Evolutionary conservation across 2,888 invertebrate genomes (phyloP).

Genomic region (Polymixis flavicincta): DNA sequence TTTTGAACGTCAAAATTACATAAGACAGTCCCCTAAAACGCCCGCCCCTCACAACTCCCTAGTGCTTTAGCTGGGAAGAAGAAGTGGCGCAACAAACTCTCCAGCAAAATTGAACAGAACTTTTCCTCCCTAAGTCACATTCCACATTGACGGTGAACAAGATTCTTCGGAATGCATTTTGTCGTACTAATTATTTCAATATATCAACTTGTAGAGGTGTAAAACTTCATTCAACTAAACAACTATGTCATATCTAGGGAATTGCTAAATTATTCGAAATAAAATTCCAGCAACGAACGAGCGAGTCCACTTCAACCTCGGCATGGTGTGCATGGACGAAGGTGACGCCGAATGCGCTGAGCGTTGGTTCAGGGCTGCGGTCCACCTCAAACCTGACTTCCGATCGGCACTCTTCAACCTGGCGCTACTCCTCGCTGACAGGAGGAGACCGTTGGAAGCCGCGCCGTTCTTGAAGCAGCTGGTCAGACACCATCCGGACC

Average conservation of each 20-base stretch:
- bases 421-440: conserved; percentile 96
- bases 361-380: conserved; percentile 97
- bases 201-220: neutral
- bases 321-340: conserved; percentile 99
- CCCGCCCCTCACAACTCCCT: too few relatives aligned
- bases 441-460: conserved; percentile 96
- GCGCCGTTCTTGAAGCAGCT: conserved; percentile 97
- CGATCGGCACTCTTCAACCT: conserved; percentile 98
- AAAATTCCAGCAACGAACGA: conserved; percentile 93
- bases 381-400: conserved; percentile 96
- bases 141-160: neutral
- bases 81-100: too few relatives aligned
- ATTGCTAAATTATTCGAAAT: neutral
- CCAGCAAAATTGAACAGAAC: neutral
- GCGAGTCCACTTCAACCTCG: conserved; percentile 98
- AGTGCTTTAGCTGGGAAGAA: too few relatives aligned
- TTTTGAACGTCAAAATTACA: too few relatives aligned
- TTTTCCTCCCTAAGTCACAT: neutral
- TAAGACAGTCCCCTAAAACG: too few relatives aligned
- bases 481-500: conserved; percentile 97
- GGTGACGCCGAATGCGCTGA: conserved; percentile 97
- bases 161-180: neutral
- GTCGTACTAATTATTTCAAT: neutral
- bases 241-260: neutral
- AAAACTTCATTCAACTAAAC: neutral